Evolutionary conservation across 2,797 vertebrate genomes (phyloP).

Genomic region (Tragelaphus oryx): DNA sequence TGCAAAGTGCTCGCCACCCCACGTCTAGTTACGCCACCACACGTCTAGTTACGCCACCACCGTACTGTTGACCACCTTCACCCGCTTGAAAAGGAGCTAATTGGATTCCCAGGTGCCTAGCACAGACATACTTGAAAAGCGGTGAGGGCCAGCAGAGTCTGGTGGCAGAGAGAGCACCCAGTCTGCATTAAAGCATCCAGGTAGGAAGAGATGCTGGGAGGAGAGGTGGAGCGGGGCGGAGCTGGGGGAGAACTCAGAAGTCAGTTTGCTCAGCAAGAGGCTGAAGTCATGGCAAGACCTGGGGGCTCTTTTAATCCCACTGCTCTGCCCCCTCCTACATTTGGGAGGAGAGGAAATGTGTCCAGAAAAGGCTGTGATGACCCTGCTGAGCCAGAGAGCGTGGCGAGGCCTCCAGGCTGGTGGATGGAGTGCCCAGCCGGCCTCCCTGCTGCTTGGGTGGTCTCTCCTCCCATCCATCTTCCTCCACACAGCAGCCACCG

Average conservation of each 20-base stretch:
- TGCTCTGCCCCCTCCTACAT: too few relatives aligned
- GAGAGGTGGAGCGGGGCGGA: fast-evolving
- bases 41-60: neutral
- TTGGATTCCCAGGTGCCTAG: neutral
- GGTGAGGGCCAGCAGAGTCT: neutral
- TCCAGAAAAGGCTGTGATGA: neutral
- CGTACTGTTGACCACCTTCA: neutral
- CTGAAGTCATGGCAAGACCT: neutral
- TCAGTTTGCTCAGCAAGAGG: neutral
- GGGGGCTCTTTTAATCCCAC: neutral
- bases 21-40: neutral
- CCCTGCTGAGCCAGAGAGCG: neutral
- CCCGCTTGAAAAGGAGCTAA: neutral
- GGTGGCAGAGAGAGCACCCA: neutral
- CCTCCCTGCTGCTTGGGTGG: neutral
- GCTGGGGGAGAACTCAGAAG: neutral
- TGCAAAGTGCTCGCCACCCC: neutral
- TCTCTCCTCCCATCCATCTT: conserved; percentile 29
- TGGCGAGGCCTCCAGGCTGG: neutral
- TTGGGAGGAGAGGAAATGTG: neutral
- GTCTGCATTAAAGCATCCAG: neutral
- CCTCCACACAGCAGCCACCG: neutral
- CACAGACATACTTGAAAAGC: neutral
- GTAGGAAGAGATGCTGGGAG: neutral
- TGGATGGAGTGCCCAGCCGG: neutral